Evolutionary conservation across 2,797 vertebrate species (phyloP), one percentile per base, ranked within the genome.

Genomic region (Loriculus beryllinus): DNA sequence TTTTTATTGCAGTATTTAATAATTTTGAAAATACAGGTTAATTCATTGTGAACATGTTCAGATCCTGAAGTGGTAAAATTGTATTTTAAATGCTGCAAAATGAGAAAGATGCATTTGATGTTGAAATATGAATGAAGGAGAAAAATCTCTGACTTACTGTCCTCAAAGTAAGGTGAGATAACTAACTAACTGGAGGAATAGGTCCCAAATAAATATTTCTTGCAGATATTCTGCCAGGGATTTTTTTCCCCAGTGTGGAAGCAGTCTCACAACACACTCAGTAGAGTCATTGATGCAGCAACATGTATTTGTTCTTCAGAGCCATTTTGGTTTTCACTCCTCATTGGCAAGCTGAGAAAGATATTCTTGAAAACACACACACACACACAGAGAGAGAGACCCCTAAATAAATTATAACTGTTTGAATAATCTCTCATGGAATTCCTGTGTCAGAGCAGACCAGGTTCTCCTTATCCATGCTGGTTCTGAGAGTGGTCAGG

Each of bases 101-200:
- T 5, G 65, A 95, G 89, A 74, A 96, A 95, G 70, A 91, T 60
- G 9, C 15, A 86, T 96, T 93, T 95, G 35, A 52, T 92, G 71
- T 64, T 94, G 89, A 97, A 95, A 96, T 86, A 88, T 1, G 8
- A 90, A 92, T 54, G 29, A 43, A 95, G 70, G 52, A 85, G 43
- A 67, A 92, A 95, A 80, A 59, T 45, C 29, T 85, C 59, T 40
- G 23, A 62, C 47, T 89, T 89, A 33, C 40, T 51, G 37, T 43
- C 43, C 33, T 49, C 74, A 56, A 57, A 71, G 67, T 35, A 71
- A 94, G 48, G 22, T 31, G 56, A 81, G 45, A 71, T 25, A 49
- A 87, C 87, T 82, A 42, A 35, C n/a, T 64, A 12, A 68, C 20
- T 26, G 31, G 64, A 95, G 25, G 21, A 15, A 7, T 47, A 48